Percentiles rank a stretch among this genome's conserved stretches.
Evolutionary conservation across 2,888 invertebrate genomes (phyloP).

Genomic region (Encarsia formosa): DNA sequence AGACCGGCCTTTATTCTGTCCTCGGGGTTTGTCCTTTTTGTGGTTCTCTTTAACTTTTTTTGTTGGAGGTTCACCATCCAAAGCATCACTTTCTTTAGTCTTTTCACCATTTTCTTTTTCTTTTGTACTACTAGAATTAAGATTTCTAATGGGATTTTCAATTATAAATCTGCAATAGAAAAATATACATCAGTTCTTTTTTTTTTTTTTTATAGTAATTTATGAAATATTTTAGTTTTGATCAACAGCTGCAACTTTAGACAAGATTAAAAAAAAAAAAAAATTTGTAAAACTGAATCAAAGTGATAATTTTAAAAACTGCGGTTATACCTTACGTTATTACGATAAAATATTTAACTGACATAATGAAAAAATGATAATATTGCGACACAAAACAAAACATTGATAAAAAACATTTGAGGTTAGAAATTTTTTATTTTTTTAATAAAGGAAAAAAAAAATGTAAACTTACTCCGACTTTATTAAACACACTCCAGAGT

Average conservation of each 20-base stretch:
- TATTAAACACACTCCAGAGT: conserved; percentile 51
- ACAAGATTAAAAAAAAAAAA: too few relatives aligned
- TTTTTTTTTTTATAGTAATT: too few relatives aligned
- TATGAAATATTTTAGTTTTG: too few relatives aligned
- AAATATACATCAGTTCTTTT: too few relatives aligned
- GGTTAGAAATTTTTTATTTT: conserved; percentile 8
- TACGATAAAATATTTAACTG: too few relatives aligned
- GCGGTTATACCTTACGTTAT: too few relatives aligned
- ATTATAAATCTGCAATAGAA: conserved; percentile 50
- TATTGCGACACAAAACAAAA: too few relatives aligned
- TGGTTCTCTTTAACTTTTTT: conserved; percentile 48
- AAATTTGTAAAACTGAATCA: too few relatives aligned
- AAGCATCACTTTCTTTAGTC: conserved; percentile 15
- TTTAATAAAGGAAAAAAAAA: background rate
- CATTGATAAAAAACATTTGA: conserved; percentile 8
- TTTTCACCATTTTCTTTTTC: conserved; percentile 46
- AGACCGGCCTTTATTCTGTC: conserved; percentile 79
- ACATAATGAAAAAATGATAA: too few relatives aligned
- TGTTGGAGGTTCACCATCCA: conserved; percentile 38
- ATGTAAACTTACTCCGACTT: conserved; percentile 52
- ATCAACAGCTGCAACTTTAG: too few relatives aligned
- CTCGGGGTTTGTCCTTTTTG: conserved; percentile 55
- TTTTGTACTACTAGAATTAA: conserved; percentile 51
- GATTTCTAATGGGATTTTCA: conserved; percentile 49
- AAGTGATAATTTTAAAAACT: too few relatives aligned